These are phyloP conservation scores for Perca schrenkii DNA, from an alignment of 2,113 vertebrate species.

Conservation along the genomic window DNA sequence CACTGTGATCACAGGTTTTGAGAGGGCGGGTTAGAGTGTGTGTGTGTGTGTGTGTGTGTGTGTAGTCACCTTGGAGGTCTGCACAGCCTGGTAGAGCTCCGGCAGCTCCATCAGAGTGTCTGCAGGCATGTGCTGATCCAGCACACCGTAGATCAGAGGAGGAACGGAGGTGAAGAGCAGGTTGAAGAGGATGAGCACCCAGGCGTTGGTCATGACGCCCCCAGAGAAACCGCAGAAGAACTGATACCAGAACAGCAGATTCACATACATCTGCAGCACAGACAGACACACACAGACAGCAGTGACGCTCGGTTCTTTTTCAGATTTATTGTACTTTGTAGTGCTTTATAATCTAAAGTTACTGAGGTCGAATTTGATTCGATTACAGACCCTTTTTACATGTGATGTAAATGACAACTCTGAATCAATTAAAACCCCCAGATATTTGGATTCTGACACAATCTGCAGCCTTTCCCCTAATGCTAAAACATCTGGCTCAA, in stretches of 20 bases:
- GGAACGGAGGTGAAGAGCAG: constrained; percentile 95
- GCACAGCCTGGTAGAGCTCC: constrained; percentile 87
- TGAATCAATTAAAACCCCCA: too few species aligned
- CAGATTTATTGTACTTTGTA: background rate
- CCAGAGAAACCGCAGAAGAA: constrained; percentile 97
- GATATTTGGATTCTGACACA: too few species aligned
- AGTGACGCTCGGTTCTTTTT: background rate
- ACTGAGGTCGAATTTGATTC: too few species aligned
- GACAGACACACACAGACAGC: background rate
- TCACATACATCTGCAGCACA: constrained; percentile 86
- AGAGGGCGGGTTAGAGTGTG: constrained; percentile 66
- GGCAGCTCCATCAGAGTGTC: constrained; percentile 87
- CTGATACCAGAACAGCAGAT: constrained; percentile 98
- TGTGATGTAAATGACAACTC: too few species aligned
- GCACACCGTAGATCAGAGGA: constrained; percentile 90
- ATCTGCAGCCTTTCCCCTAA: too few species aligned
- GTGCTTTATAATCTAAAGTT: background rate
- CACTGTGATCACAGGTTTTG: background rate
- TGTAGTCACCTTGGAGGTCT: constrained; percentile 81
- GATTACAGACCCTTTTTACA: too few species aligned
- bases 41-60: constrained; percentile 65
- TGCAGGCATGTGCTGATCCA: constrained; percentile 89
- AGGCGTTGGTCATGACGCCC: constrained; percentile 93
- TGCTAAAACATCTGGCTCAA: too few species aligned
- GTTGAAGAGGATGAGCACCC: constrained; percentile 98